These are phyloP conservation scores for Xenops minutus DNA, from an alignment of 2,797 vertebrate species.

Conservation along the genomic window DNA sequence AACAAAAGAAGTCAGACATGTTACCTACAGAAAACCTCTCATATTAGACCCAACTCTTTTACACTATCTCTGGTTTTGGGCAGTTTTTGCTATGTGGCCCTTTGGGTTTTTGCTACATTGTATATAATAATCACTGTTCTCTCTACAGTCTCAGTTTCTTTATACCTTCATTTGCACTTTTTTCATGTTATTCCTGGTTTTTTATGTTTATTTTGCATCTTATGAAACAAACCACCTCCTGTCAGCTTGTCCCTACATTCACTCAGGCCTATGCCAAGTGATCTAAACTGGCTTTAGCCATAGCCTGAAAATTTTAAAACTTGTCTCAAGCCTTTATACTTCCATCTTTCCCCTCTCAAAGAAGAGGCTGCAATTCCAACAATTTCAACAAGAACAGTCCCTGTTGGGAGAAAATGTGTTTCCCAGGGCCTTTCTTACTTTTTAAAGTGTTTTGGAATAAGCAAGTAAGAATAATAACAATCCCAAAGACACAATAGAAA, in stretches of 20 bases:
- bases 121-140: background rate
- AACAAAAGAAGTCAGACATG: background rate
- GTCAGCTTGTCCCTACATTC: background rate
- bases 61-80: background rate
- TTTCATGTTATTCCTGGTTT: background rate
- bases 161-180: background rate
- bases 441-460: background rate
- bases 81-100: background rate
- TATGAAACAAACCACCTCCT: background rate
- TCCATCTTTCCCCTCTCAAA: background rate
- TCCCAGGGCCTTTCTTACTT: background rate
- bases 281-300: background rate
- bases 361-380: background rate
- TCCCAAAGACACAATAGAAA: conserved; percentile 26
- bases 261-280: background rate
- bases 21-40: background rate
- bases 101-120: background rate
- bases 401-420: background rate
- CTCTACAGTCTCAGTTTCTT: background rate
- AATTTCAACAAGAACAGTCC: conserved; percentile 4
- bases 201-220: background rate
- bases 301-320: conserved; percentile 19
- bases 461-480: background rate
- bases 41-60: background rate
- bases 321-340: background rate